Evolutionary conservation across 2,888 invertebrate genomes (phyloP), one percentile per base, ranked within the genome.

Genomic region (Pristionchus mayeri): DNA sequence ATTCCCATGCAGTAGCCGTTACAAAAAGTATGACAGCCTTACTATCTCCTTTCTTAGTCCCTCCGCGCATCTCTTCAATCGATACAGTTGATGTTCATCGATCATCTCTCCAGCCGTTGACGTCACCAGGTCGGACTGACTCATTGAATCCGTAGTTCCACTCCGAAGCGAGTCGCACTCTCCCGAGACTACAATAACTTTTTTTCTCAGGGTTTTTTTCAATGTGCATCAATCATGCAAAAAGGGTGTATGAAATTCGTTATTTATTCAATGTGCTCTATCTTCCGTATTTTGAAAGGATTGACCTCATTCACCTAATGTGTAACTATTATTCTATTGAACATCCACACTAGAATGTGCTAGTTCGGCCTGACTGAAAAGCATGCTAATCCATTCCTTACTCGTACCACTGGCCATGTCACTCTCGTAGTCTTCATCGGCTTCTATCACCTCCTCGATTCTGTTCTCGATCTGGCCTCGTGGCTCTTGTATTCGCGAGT

Each of bases 341-440:
- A n/a, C n/a, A n/a, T n/a, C n/a, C n/a, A n/a, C n/a, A n/a, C n/a
- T n/a, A n/a, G n/a, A n/a, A n/a, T n/a, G n/a, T n/a, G n/a, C n/a
- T n/a, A n/a, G n/a, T n/a, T n/a, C n/a, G n/a, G n/a, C n/a, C n/a
- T n/a, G n/a, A n/a, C n/a, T n/a, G n/a, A n/a, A n/a, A n/a, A n/a
- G n/a, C n/a, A n/a, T n/a, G n/a, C n/a, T n/a, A n/a, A n/a, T n/a
- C 18, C 27, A 0, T 67, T 21, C 34, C 13, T 21, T 18, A 16
- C 13, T 21, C 78, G 85, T 85, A 80, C 85, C 86, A 81, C 87
- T 88, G 16, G 88, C 89, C 88, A 89, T 87, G 79, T 90, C 90
- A 75, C 89, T 89, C 79, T 90, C 90, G 79, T 90, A 90, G 67
- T 90, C 90, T 79, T 90, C 90, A 85, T 90, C 90, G 0, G 90